These are phyloP conservation scores for Megalops atlanticus DNA, from an alignment of 2,113 vertebrate genomes.

Conservation along the genomic window DNA sequence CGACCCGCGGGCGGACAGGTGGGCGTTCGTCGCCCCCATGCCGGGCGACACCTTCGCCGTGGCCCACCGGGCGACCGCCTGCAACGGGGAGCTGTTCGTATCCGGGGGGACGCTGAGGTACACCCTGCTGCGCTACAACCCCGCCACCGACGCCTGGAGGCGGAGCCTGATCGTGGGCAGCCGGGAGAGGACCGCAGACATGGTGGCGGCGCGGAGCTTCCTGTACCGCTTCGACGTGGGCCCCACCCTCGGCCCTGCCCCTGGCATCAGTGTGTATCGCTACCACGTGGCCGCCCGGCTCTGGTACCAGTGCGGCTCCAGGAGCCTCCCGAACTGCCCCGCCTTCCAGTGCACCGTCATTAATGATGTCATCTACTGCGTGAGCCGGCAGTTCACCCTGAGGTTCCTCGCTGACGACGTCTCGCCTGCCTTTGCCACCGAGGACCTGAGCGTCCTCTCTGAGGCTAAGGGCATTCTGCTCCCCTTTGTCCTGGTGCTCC, in stretches of 20 bases:
- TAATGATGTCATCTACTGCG: conserved; percentile 75
- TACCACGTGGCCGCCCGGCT: conserved; percentile 77
- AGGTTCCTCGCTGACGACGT: conserved; percentile 80
- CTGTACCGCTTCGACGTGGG: conserved; percentile 87
- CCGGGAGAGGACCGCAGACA: conserved; percentile 76
- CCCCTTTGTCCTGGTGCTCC: conserved; percentile 76
- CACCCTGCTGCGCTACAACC: conserved; percentile 78
- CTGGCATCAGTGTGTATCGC: conserved; percentile 75
- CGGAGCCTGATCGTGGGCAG: conserved; percentile 56
- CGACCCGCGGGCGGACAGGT: conserved; percentile 82
- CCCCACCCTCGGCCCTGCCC: conserved; percentile 66
- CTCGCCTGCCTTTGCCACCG: conserved; percentile 78
- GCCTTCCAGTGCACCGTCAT: conserved; percentile 77
- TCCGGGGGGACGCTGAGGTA: conserved; percentile 82
- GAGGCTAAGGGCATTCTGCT: conserved; percentile 75
- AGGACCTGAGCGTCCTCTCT: conserved; percentile 73
- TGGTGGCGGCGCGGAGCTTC: conserved; percentile 75
- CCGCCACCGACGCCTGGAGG: conserved; percentile 74
- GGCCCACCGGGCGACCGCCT: conserved; percentile 81
- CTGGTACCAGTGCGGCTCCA: conserved; percentile 83
- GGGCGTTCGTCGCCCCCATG: conserved; percentile 81
- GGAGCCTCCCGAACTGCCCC: conserved; percentile 48
- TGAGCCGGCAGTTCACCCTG: conserved; percentile 74
- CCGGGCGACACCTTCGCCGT: conserved; percentile 87
- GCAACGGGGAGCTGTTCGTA: conserved; percentile 81